Conservation (phyloP, 2,888 invertebrate genomes). For the Spatulosminthurus flaviceps region DNA sequence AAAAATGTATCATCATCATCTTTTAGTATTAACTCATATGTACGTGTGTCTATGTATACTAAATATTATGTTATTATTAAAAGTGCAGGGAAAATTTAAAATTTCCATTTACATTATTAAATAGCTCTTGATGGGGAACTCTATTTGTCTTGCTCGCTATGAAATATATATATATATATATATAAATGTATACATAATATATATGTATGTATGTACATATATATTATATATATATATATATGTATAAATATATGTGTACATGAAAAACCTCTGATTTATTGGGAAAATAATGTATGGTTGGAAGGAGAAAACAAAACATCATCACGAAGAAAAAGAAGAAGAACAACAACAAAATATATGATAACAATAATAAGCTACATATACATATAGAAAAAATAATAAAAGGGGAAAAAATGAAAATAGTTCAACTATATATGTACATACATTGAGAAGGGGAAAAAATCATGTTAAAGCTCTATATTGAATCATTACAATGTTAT, state of each 20-base stretch:
- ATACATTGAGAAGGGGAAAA: background rate
- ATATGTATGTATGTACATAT: too few species aligned
- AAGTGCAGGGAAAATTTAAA: too few species aligned
- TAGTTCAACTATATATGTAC: background rate
- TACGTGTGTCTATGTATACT: too few species aligned
- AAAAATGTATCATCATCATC: background rate
- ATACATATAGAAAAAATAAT: background rate
- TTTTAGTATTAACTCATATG: conserved; percentile 5
- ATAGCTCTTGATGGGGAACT: conserved; percentile 42
- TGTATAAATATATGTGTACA: too few species aligned
- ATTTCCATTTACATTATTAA: conserved; percentile 21
- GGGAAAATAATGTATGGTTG: too few species aligned
- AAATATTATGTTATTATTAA: background rate
- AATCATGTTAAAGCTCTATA: background rate
- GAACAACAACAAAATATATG: background rate
- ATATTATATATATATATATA: too few species aligned
- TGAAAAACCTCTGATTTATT: too few species aligned
- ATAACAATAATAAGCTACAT: conserved; percentile 1
- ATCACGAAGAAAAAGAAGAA: background rate
- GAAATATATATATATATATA: background rate
- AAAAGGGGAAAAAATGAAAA: background rate
- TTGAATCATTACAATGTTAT: conserved; percentile 9
- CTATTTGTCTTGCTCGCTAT: conserved; percentile 39
- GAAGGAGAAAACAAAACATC: too few species aligned
- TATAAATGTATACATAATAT: too few species aligned